Base-by-base conservation (phyloP, 2,797 vertebrate species). In the Hylomyscus alleni region DNA sequence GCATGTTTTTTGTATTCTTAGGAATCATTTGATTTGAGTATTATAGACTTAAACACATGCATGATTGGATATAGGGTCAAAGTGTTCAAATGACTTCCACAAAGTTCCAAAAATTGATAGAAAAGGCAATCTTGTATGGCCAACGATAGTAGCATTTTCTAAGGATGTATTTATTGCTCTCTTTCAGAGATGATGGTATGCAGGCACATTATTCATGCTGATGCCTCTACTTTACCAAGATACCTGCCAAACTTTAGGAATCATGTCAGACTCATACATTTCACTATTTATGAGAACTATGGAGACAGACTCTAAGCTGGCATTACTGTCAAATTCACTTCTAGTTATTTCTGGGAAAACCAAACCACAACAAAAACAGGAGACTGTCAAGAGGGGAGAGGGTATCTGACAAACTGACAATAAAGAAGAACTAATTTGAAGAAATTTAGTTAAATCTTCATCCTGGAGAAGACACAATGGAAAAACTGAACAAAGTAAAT, bases 401-500 rank as follows among this genome's bases (percentile, higher is more conserved):
- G 20, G 24, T 88, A 67, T 92, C 15, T 44, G 20, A 6, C 17
- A 76, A 8, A 20, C 37, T 86, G 17, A 83, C 31, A 88, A 20
- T 40, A 54, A 4, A 44, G 1, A 31, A 95, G 10, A 54, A 58
- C 14, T 34, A 78, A 83, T n/a, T 65, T 94, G 52, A 76, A 96
- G n/a, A 73, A 83, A 62, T 58, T 58, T 29, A 37, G 8, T 15
- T 19, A 94, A 92, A 54, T 9, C 34, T 3, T 62, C 29, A 78
- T 67, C 7, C 12, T 89, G 13, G 5, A 60, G 26, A 91, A 91
- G 20, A 81, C 0, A 34, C 90, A 50, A 26, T 20, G 89, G 75
- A 95, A 90, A 95, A 14, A 47, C 62, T 60, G 37, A 94, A 52
- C 29, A 44, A 95, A 80, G 12, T 76, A 88, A 95, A 52, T 69